phyloP scores from a whole-genome alignment of 2,888 invertebrate species.

The Plemyria rubiginata region DNA sequence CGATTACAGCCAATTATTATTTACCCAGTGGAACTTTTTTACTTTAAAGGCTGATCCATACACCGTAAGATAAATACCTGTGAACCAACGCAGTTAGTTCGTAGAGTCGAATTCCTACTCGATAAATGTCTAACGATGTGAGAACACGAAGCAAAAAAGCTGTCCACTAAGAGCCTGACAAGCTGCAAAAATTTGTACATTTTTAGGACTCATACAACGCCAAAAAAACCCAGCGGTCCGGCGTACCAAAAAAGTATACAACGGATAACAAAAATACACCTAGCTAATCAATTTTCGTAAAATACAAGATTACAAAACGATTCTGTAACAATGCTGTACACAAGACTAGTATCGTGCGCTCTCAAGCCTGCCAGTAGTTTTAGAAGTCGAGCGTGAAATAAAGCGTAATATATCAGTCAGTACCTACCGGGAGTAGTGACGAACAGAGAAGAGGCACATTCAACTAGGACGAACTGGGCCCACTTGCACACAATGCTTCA shows the following conservation, averaged over 20 bases:
- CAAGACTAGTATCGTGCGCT: constrained; percentile 57
- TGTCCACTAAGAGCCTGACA: constrained; percentile 23
- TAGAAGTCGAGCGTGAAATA: constrained; percentile 18
- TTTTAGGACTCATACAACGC: constrained; percentile 30
- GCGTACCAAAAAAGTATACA: constrained; percentile 54
- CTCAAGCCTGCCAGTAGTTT: constrained; percentile 17
- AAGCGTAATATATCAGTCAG: constrained; percentile 32
- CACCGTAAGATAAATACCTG: constrained; percentile 12
- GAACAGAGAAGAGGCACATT: constrained; percentile 68
- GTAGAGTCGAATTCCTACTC: constrained; percentile 11
- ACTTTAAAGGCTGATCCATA: constrained; percentile 7
- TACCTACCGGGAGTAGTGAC: constrained; percentile 36
- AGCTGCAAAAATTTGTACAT: constrained; percentile 34
- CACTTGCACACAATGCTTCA: not conserved
- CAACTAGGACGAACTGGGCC: constrained; percentile 34
- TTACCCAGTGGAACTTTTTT: constrained; percentile 12
- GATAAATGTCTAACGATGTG: constrained; percentile 12
- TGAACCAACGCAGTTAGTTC: not conserved
- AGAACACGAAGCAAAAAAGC: constrained; percentile 29
- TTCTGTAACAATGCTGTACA: constrained; percentile 74
- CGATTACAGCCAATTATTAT: constrained; percentile 15
- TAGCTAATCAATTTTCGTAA: constrained; percentile 64
- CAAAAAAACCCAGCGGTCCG: constrained; percentile 25
- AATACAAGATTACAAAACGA: constrained; percentile 76
- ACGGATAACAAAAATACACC: constrained; percentile 77